These are phyloP conservation scores for Phenganax marumi DNA, from an alignment of 92 coral and sea anemone genomes.

Conservation along the genomic window DNA sequence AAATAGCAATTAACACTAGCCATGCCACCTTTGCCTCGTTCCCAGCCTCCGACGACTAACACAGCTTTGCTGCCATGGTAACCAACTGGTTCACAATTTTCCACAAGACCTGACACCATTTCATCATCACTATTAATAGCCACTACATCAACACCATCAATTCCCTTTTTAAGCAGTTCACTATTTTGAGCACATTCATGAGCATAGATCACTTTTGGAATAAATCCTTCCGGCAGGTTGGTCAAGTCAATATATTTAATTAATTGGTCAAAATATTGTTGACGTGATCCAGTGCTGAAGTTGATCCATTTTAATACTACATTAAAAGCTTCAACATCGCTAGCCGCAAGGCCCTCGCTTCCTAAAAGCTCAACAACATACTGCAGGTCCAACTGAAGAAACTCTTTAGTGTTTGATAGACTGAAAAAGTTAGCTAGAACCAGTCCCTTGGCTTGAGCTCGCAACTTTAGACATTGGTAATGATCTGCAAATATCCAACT, in stretches of 20 bases:
- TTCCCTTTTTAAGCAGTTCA: slow-evolving; percentile 53
- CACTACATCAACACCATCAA: slow-evolving; percentile 49
- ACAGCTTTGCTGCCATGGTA: slow-evolving; percentile 35
- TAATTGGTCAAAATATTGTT: slow-evolving; percentile 66
- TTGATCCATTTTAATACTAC: slow-evolving; percentile 77
- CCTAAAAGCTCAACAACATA: slow-evolving; percentile 78
- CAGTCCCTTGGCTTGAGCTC: slow-evolving; percentile 67
- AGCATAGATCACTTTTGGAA: slow-evolving; percentile 54
- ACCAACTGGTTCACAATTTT: slow-evolving; percentile 1
- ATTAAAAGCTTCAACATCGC: slow-evolving; percentile 80
- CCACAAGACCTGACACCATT: neutral
- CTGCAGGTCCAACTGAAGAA: slow-evolving; percentile 61
- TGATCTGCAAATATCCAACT: slow-evolving; percentile 77
- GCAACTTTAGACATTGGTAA: slow-evolving; percentile 64
- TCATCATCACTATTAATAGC: slow-evolving; percentile 62
- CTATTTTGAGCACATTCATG: slow-evolving; percentile 55
- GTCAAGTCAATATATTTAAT: slow-evolving; percentile 68
- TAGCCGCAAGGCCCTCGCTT: slow-evolving; percentile 86
- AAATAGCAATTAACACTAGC: slow-evolving; percentile 65
- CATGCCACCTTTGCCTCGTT: slow-evolving; percentile 54
- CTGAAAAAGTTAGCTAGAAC: slow-evolving; percentile 76
- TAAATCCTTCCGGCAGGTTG: slow-evolving; percentile 71
- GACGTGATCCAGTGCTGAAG: slow-evolving; percentile 59
- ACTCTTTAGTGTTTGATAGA: slow-evolving; percentile 65
- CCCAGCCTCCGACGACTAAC: slow-evolving; percentile 46